Evolutionary conservation across 2,888 invertebrate species (phyloP).

Genomic region (Drosophila mercatorum): DNA sequence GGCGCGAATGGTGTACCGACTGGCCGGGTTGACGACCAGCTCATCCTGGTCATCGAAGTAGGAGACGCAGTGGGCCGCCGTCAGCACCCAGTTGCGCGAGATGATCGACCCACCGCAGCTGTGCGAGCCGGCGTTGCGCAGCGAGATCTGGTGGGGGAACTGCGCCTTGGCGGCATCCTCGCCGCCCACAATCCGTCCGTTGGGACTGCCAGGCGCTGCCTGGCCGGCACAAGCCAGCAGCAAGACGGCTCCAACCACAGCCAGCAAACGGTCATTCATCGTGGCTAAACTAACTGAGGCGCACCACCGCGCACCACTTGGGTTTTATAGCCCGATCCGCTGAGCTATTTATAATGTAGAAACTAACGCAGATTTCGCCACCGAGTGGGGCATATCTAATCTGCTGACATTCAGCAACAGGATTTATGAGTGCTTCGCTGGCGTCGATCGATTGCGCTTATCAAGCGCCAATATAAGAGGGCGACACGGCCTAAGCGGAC

Average conservation of each 20-base stretch:
- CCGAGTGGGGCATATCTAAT: constrained; percentile 10
- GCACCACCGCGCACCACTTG: not conserved
- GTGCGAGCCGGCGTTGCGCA: constrained; percentile 53
- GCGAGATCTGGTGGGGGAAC: constrained; percentile 69
- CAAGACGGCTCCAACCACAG: not conserved
- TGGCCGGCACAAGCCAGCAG: constrained; percentile 21
- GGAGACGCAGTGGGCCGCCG: constrained; percentile 64
- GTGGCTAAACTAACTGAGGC: constrained; percentile 13
- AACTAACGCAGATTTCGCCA: constrained; percentile 10
- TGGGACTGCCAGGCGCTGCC: not conserved
- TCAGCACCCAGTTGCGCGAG: constrained; percentile 57
- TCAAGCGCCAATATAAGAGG: not conserved
- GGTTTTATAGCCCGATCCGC: constrained; percentile 6
- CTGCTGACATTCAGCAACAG: constrained; percentile 12
- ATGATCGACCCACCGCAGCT: constrained; percentile 64
- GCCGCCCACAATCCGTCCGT: constrained; percentile 64
- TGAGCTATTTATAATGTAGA: constrained; percentile 8
- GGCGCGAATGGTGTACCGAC: constrained; percentile 56
- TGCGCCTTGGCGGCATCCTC: constrained; percentile 49
- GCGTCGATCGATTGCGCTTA: not conserved
- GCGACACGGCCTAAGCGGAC: not conserved
- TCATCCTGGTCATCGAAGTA: not conserved
- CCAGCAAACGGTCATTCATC: constrained; percentile 12
- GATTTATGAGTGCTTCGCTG: constrained; percentile 12
- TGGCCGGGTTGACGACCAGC: not conserved